These are phyloP conservation scores for Sebastiscus tertius DNA, from an alignment of 2,797 vertebrate genomes.

Conservation along the genomic window DNA sequence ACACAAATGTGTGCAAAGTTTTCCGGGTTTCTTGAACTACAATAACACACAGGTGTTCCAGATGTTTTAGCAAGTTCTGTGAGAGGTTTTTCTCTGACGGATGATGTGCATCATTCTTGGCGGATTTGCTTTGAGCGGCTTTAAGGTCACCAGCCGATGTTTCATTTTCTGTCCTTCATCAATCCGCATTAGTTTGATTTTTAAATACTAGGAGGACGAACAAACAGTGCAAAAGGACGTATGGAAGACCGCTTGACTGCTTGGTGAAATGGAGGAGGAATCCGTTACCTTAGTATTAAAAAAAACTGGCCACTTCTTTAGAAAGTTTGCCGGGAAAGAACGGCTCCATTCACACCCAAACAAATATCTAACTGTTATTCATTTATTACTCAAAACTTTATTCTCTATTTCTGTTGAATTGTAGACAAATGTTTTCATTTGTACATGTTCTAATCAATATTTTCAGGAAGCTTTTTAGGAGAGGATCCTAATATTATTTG, in stretches of 20 bases:
- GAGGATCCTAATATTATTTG: background rate
- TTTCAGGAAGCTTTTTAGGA: too few species aligned
- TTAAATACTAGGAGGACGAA: background rate
- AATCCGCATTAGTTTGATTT: background rate
- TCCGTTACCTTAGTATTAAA: background rate
- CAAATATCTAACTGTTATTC: background rate
- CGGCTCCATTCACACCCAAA: background rate
- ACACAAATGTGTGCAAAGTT: too few species aligned
- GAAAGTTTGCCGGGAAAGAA: too few species aligned
- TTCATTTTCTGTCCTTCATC: background rate
- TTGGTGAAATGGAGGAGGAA: background rate
- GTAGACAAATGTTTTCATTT: background rate
- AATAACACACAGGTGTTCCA: too few species aligned
- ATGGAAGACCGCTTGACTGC: background rate
- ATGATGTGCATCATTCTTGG: background rate
- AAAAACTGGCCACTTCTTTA: too few species aligned
- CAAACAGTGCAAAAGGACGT: background rate
- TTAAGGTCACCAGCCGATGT: background rate
- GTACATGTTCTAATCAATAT: background rate
- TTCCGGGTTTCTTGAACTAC: too few species aligned
- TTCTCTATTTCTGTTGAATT: background rate
- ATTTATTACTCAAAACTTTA: background rate
- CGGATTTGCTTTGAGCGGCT: background rate
- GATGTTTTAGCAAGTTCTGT: too few species aligned
- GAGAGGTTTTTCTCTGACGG: background rate